Conservation (phyloP, 2,888 invertebrate genomes). For the Pollenia amentaria region DNA sequence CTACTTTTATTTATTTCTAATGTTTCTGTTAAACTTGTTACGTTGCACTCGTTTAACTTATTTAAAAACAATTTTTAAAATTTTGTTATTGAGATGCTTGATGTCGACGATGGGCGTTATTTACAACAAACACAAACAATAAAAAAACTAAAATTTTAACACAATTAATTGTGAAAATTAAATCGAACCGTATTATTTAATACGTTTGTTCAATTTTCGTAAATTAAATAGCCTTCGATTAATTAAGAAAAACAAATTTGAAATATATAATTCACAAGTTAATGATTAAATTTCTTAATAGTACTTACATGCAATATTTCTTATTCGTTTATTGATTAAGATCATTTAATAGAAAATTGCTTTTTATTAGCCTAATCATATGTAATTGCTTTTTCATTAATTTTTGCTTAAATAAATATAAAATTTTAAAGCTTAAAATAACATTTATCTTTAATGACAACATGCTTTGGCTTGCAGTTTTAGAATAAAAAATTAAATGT, state of each 20-base stretch:
- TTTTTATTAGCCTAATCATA: no score
- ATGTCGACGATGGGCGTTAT: constrained; percentile 63
- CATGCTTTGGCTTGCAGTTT: no score
- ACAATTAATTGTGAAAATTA: constrained; percentile 59
- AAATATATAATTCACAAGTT: background rate
- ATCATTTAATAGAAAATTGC: background rate
- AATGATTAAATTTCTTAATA: background rate
- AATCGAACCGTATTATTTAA: constrained; percentile 63
- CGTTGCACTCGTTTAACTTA: constrained; percentile 31
- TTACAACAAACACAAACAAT: constrained; percentile 8
- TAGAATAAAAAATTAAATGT: no score
- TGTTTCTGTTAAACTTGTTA: constrained; percentile 54
- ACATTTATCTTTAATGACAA: no score
- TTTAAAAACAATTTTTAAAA: constrained; percentile 34
- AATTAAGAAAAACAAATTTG: constrained; percentile 55
- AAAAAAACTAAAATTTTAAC: constrained; percentile 40
- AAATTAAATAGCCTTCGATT: constrained; percentile 59
- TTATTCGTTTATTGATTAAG: background rate
- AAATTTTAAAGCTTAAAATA: no score
- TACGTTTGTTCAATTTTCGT: constrained; percentile 11
- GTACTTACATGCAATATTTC: background rate
- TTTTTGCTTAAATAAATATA: no score
- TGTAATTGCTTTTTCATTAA: no score
- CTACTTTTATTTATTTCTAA: constrained; percentile 46
- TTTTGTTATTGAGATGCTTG: constrained; percentile 61